Evolutionary conservation across 2,797 vertebrate genomes (phyloP).

Genomic region (Chaenodraco wilsoni): DNA sequence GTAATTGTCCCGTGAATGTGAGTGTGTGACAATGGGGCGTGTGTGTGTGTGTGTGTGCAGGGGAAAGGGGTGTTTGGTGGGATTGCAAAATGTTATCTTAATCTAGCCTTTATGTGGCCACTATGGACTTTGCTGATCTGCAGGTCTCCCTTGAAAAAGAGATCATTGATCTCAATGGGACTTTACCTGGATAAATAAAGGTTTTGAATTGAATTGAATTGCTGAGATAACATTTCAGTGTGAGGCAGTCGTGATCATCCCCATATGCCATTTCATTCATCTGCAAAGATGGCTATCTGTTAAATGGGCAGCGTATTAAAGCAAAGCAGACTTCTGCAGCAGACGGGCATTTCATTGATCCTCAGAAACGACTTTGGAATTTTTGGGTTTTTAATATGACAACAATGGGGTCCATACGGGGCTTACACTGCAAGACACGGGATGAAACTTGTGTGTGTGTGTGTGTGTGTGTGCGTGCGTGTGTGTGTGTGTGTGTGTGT

Average conservation of each 20-base stretch:
- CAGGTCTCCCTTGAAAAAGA: no score
- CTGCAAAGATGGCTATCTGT: constrained; percentile 69
- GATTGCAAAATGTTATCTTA: constrained; percentile 59
- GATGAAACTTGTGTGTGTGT: constrained; percentile 38
- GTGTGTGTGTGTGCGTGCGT: no score
- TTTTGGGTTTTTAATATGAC: constrained; percentile 37
- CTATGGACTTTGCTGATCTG: constrained; percentile 27
- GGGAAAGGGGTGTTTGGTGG: no score
- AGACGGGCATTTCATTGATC: constrained; percentile 30
- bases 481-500: background rate
- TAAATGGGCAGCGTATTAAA: constrained; percentile 49
- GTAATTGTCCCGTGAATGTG: constrained; percentile 65
- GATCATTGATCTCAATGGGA: no score
- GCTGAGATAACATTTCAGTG: constrained; percentile 51
- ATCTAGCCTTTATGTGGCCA: constrained; percentile 56
- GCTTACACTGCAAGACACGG: constrained; percentile 39
- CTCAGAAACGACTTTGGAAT: constrained; percentile 20
- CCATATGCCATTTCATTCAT: constrained; percentile 62
- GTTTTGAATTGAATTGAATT: no score
- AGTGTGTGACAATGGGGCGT: constrained; percentile 11
- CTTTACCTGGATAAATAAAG: no score
- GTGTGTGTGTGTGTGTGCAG: constrained; percentile 11
- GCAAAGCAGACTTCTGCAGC: constrained; percentile 45
- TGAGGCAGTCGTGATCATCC: constrained; percentile 60
- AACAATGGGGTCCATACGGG: constrained; percentile 53